These are phyloP conservation scores for Drosophila bunnanda DNA, from an alignment of 2,888 invertebrate genomes.

Conservation along the genomic window DNA sequence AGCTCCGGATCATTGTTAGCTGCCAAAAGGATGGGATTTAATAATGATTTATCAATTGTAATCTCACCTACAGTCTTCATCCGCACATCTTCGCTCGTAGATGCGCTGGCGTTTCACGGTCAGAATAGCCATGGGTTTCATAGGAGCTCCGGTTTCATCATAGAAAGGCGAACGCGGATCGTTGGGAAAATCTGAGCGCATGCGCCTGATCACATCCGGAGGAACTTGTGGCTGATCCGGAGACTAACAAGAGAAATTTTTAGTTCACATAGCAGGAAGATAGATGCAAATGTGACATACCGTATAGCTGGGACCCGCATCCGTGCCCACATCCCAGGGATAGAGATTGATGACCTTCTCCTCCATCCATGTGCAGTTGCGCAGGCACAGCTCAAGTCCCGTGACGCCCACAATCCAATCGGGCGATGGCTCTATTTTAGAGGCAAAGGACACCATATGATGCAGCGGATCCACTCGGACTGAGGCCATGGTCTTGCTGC, in stretches of 20 bases:
- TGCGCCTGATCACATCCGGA: conserved; percentile 92
- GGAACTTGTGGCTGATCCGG: conserved; percentile 93
- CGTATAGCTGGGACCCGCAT: conserved; percentile 94
- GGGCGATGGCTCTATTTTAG: conserved; percentile 98
- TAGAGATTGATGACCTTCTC: conserved; percentile 93
- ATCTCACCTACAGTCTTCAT: conserved; percentile 80
- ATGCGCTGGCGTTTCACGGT: conserved; percentile 91
- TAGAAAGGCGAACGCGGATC: conserved; percentile 96
- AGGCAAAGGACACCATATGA: conserved; percentile 96
- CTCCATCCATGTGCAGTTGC: conserved; percentile 96
- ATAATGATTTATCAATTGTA: too few species aligned
- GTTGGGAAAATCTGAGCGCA: conserved; percentile 93
- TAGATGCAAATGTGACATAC: conserved; percentile 49
- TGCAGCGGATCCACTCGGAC: conserved; percentile 96
- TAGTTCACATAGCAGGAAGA: rapidly evolving
- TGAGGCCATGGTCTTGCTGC: conserved; percentile 92
- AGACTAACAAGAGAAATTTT: conserved; percentile 85
- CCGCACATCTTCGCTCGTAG: conserved; percentile 91
- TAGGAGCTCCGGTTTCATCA: conserved; percentile 89
- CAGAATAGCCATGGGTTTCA: conserved; percentile 95
- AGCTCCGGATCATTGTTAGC: conserved; percentile 82
- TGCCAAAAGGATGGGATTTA: conserved; percentile 19
- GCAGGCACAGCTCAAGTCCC: conserved; percentile 93
- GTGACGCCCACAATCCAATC: conserved; percentile 99
- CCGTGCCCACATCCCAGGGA: conserved; percentile 98